phyloP scores from a whole-genome alignment of 2,113 vertebrate species.

The Onychostruthus taczanowskii region DNA sequence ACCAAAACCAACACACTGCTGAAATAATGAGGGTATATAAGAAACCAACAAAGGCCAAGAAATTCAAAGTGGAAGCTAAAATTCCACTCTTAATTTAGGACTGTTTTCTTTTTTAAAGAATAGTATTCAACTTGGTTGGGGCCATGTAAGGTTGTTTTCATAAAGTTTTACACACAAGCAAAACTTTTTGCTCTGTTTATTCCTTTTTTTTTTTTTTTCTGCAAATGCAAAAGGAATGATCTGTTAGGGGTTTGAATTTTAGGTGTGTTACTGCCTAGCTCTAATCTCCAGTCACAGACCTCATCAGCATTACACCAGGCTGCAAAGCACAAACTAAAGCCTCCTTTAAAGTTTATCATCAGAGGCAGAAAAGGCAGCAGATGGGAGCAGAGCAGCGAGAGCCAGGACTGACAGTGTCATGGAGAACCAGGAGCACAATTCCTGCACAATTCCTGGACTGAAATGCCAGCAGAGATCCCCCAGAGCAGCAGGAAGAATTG shows the following conservation, averaged over 20 bases:
- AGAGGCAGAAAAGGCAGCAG: background rate
- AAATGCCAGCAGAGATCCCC: background rate
- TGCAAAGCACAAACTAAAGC: background rate
- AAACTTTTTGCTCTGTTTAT: background rate
- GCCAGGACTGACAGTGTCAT: fast-evolving
- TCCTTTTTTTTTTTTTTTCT: background rate
- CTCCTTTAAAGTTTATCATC: background rate
- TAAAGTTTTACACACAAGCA: background rate
- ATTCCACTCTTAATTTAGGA: constrained; percentile 42
- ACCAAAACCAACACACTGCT: constrained; percentile 50
- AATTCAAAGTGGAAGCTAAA: constrained; percentile 39
- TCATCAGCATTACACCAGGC: background rate
- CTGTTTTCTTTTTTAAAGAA: constrained; percentile 47
- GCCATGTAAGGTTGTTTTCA: background rate
- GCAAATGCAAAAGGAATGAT: background rate
- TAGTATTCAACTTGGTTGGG: background rate
- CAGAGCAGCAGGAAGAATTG: background rate
- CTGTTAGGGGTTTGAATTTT: background rate
- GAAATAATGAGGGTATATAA: constrained; percentile 42
- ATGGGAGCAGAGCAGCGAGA: background rate
- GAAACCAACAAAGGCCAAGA: constrained; percentile 48
- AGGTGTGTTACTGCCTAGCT: background rate
- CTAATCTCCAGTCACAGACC: background rate
- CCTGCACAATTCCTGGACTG: background rate
- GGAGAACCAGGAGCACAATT: background rate